Evolutionary conservation across 2,797 vertebrate species (phyloP).

Genomic region (Premnoplex brunnescens): DNA sequence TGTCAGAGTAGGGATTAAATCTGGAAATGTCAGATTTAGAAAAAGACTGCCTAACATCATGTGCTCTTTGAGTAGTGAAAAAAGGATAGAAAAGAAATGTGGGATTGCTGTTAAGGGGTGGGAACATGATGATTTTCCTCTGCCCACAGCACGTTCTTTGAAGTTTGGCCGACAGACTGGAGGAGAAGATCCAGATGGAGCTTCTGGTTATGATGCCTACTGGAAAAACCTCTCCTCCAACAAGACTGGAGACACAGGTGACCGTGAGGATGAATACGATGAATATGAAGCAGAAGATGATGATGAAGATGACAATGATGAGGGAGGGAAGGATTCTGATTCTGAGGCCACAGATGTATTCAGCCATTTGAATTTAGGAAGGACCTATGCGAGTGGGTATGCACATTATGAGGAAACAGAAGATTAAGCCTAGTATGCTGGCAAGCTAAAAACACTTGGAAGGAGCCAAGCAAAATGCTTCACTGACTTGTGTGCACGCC

Average conservation of each 20-base stretch:
- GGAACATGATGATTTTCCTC: background rate
- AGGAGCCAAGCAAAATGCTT: background rate
- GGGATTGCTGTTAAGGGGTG: background rate
- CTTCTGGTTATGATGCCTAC: constrained; percentile 89
- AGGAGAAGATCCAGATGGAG: constrained; percentile 81
- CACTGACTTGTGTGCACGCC: background rate
- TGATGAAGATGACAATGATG: constrained; percentile 82
- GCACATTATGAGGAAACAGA: constrained; percentile 81
- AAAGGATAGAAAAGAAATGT: background rate
- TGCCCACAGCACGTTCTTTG: constrained; percentile 85
- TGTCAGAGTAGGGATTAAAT: background rate
- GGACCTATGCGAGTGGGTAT: constrained; percentile 84
- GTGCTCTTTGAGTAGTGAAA: background rate
- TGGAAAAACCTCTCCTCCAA: constrained; percentile 88
- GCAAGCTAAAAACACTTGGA: background rate
- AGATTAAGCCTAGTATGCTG: constrained; percentile 39
- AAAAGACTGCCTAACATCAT: background rate
- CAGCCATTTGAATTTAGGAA: constrained; percentile 83
- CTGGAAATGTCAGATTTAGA: background rate
- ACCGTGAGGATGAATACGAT: constrained; percentile 75
- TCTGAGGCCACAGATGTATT: constrained; percentile 76
- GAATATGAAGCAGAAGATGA: constrained; percentile 84
- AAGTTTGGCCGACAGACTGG: constrained; percentile 93
- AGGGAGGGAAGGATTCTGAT: constrained; percentile 82
- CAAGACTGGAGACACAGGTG: constrained; percentile 68